phyloP scores from a whole-genome alignment of 1,140 invertebrate species.

The Drosophila subobscura region DNA sequence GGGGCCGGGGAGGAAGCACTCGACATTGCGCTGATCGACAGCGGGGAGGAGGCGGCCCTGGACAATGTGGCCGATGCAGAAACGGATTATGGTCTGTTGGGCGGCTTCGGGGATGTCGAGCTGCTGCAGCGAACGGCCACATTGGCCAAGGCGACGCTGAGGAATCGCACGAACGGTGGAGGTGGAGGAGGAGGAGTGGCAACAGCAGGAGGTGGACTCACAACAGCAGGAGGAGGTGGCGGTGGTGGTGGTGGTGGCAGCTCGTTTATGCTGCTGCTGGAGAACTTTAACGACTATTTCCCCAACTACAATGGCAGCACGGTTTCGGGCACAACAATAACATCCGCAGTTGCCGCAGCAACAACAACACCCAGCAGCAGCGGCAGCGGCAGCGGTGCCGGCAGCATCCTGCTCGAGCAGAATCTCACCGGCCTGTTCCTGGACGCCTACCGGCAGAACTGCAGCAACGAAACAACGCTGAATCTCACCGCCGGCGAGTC shows the following conservation, averaged over 20 bases:
- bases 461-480: conserved; percentile 65
- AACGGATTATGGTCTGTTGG: conserved; percentile 66
- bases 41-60: conserved; percentile 73
- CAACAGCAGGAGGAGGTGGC: not conserved
- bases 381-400: conserved; percentile 1
- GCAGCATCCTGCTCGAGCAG: conserved; percentile 49
- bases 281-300: conserved; percentile 87
- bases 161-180: conserved; percentile 24
- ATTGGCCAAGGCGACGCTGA: conserved; percentile 37
- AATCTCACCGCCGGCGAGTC: conserved; percentile 55
- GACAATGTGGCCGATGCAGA: conserved; percentile 66
- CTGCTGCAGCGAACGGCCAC: conserved; percentile 56
- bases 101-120: conserved; percentile 61
- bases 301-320: conserved; percentile 84
- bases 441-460: conserved; percentile 63
- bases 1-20: conserved; percentile 23
- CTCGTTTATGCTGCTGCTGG: conserved; percentile 85
- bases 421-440: conserved; percentile 70
- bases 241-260: conserved; percentile 69
- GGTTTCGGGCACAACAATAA: conserved; percentile 64
- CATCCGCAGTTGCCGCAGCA: conserved; percentile 15
- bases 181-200: conserved; percentile 1
- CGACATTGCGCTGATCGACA: conserved; percentile 76
- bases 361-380: conserved; percentile 27
- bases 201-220: not conserved